A percentile compares a stretch with the other conserved stretches of the same genome.
These are phyloP conservation scores for Diarsia dahlii DNA, from an alignment of 2,888 invertebrate genomes.

Conservation along the genomic window DNA sequence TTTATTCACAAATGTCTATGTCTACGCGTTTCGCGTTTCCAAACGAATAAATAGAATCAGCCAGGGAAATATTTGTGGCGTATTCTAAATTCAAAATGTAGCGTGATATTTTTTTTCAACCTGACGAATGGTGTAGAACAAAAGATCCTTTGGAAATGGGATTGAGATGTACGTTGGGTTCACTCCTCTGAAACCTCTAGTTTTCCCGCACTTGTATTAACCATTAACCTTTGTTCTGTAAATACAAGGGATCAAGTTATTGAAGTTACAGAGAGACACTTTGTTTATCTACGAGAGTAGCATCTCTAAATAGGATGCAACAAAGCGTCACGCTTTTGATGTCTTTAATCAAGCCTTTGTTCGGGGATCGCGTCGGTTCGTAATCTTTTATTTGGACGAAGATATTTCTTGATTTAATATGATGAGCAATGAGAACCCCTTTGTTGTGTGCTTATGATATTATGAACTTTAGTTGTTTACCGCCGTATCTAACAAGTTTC, in stretches of 20 bases:
- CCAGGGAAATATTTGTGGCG: slow-evolving; percentile 48
- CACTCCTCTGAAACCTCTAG: slow-evolving; percentile 22
- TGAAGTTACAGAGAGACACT: slow-evolving; percentile 51
- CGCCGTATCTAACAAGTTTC: slow-evolving; percentile 29
- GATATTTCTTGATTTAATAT: slow-evolving; percentile 59
- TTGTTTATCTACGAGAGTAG: slow-evolving; percentile 53
- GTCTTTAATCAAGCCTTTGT: slow-evolving; percentile 69
- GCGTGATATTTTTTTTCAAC: slow-evolving; percentile 16
- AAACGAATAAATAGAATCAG: slow-evolving; percentile 50
- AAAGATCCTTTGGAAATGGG: slow-evolving; percentile 18
- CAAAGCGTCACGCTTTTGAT: slow-evolving; percentile 64
- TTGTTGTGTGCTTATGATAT: slow-evolving; percentile 51
- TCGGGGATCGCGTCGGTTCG: slow-evolving; percentile 47
- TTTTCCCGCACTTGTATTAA: slow-evolving; percentile 35
- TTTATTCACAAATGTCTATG: slow-evolving; percentile 40
- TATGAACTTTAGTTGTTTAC: slow-evolving; percentile 37
- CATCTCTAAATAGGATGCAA: slow-evolving; percentile 65
- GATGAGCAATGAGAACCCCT: slow-evolving; percentile 43
- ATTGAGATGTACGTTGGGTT: slow-evolving; percentile 24
- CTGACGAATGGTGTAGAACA: slow-evolving; percentile 28
- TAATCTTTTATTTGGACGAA: slow-evolving; percentile 61
- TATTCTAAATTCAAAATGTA: slow-evolving; percentile 51
- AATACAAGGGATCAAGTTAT: slow-evolving; percentile 53
- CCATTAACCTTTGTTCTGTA: slow-evolving; percentile 53
- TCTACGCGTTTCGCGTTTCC: slow-evolving; percentile 44